These are phyloP conservation scores for Netelia melanura DNA, from an alignment of 2,888 invertebrate species.

Conservation along the genomic window DNA sequence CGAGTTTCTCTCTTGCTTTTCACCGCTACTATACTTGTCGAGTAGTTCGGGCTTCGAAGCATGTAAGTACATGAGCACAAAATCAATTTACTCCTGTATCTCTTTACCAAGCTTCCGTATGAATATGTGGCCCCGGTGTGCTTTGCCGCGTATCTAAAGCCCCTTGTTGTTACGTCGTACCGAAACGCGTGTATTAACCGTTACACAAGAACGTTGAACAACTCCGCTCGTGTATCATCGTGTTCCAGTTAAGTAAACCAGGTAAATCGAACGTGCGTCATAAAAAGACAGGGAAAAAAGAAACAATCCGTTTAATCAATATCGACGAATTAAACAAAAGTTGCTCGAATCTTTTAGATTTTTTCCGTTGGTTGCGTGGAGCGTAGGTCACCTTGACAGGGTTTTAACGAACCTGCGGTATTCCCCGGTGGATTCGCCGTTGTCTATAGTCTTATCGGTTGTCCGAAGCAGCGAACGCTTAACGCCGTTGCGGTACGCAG, in stretches of 20 bases:
- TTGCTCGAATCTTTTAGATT: too few relatives aligned
- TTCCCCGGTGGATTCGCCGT: too few relatives aligned
- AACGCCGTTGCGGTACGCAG: slow-evolving; percentile 75
- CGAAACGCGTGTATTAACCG: not conserved
- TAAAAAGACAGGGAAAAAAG: not conserved
- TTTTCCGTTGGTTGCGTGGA: too few relatives aligned
- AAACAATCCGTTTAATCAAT: too few relatives aligned
- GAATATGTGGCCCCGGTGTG: slow-evolving; percentile 31
- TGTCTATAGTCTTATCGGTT: slow-evolving; percentile 39
- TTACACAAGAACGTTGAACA: not conserved
- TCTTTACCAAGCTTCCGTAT: slow-evolving; percentile 36
- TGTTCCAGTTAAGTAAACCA: not conserved
- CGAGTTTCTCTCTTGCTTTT: slow-evolving; percentile 39
- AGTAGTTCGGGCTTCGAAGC: slow-evolving; percentile 37
- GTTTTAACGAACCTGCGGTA: slow-evolving; percentile 11
- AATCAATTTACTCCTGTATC: slow-evolving; percentile 58
- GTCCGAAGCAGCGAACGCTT: slow-evolving; percentile 70
- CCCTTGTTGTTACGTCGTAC: not conserved
- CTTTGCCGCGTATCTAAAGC: slow-evolving; percentile 41
- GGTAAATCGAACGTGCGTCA: not conserved
- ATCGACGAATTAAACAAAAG: too few relatives aligned
- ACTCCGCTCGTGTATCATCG: not conserved
- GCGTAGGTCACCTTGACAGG: too few relatives aligned
- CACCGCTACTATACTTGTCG: slow-evolving; percentile 32
- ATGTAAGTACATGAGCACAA: slow-evolving; percentile 36